Conservation (phyloP, 1,140 invertebrate genomes). For the Drosophila funebris region DNA sequence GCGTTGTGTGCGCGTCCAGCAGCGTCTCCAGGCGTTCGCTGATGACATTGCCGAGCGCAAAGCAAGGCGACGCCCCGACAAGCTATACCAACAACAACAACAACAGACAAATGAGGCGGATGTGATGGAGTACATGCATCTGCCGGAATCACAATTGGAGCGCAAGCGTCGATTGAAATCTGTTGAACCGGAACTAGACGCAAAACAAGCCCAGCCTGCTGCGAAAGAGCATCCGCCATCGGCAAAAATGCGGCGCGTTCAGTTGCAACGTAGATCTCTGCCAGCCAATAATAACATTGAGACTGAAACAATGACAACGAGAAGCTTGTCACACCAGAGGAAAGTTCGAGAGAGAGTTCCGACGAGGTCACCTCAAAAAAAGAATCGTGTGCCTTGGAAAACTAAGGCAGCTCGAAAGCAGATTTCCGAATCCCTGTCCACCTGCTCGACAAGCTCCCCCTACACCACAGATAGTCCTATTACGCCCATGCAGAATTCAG, state of each 20-base stretch:
- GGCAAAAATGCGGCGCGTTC: slow-evolving; percentile 19
- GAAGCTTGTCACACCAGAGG: not conserved
- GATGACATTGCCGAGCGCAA: slow-evolving; percentile 49
- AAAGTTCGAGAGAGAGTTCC: not conserved
- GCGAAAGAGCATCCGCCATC: slow-evolving; percentile 10
- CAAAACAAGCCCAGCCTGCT: slow-evolving; percentile 18
- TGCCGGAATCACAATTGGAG: slow-evolving; percentile 27
- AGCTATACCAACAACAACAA: slow-evolving; percentile 18
- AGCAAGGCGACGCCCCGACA: slow-evolving; percentile 9
- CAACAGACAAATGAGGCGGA: not conserved
- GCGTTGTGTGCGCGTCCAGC: slow-evolving; percentile 71
- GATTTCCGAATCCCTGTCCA: slow-evolving; percentile 42
- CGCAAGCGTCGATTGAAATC: slow-evolving; percentile 47
- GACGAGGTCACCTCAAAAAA: not conserved
- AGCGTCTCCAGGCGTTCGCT: slow-evolving; percentile 55
- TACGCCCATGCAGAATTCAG: not conserved
- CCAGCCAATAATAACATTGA: not conserved
- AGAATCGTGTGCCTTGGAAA: slow-evolving; percentile 50
- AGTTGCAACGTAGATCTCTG: slow-evolving; percentile 24
- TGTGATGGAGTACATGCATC: slow-evolving; percentile 4
- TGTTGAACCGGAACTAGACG: not conserved
- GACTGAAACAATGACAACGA: not conserved
- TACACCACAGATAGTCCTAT: not conserved
- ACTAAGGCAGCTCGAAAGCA: slow-evolving; percentile 70
- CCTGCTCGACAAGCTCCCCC: not conserved